Conservation (phyloP, 2,888 invertebrate species). For the Tyria jacobaeae region DNA sequence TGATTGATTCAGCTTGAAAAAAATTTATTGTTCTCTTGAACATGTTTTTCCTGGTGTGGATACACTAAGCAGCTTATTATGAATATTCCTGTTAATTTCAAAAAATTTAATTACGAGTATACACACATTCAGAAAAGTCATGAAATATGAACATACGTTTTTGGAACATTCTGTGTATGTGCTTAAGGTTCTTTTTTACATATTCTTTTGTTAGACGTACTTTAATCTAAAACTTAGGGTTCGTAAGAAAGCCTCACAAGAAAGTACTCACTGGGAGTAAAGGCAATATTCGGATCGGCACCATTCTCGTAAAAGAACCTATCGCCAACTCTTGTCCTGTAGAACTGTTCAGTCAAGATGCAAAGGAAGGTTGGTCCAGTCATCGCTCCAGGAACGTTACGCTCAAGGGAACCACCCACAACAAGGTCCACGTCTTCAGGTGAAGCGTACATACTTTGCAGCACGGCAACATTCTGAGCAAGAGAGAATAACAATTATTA, state of each 20-base stretch:
- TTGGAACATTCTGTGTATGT: too few relatives aligned
- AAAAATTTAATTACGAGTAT: too few relatives aligned
- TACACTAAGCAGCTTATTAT: too few relatives aligned
- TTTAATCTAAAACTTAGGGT: too few relatives aligned
- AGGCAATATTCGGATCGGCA: conserved; percentile 85
- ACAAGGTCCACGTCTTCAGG: conserved; percentile 95
- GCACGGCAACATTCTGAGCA: conserved; percentile 88
- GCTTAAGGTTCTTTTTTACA: too few relatives aligned
- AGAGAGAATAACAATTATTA: neutral
- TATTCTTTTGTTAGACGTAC: too few relatives aligned
- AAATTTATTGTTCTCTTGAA: too few relatives aligned
- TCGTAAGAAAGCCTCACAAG: neutral
- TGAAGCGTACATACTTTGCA: conserved; percentile 88
- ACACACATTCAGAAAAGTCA: too few relatives aligned
- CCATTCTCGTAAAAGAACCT: conserved; percentile 94
- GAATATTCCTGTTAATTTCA: too few relatives aligned
- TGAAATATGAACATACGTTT: too few relatives aligned
- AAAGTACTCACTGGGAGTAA: conserved; percentile 87
- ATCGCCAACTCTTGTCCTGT: conserved; percentile 94
- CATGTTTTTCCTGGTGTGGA: too few relatives aligned
- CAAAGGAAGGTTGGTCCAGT: conserved; percentile 96
- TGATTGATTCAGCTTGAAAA: too few relatives aligned
- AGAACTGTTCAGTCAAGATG: conserved; percentile 95
- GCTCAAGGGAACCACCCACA: conserved; percentile 93
- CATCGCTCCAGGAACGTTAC: conserved; percentile 91